A percentile compares a stretch with the other conserved stretches of the same genome.
phyloP scores from a whole-genome alignment of 1,140 invertebrate species.

The Leptoteleia sp. region DNA sequence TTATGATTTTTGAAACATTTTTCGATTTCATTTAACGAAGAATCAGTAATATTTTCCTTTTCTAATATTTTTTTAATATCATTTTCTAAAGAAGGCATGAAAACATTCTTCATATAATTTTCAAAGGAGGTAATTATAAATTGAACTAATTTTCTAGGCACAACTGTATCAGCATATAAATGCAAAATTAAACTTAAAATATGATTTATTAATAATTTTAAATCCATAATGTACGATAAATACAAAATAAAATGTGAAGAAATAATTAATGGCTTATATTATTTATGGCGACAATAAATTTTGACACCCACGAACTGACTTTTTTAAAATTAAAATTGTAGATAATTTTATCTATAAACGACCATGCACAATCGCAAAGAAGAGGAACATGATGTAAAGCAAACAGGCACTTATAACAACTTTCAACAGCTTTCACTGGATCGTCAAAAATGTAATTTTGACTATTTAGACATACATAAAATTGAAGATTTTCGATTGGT shows the following conservation, averaged over 20 bases:
- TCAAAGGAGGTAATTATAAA: not conserved
- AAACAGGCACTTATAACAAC: slow-evolving; percentile 37
- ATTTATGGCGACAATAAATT: slow-evolving; percentile 6
- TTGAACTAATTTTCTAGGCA: slow-evolving; percentile 1
- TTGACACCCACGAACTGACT: slow-evolving; percentile 10
- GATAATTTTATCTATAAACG: slow-evolving; percentile 25
- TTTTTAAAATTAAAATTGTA: slow-evolving; percentile 26
- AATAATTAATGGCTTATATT: too few species aligned
- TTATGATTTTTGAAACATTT: slow-evolving; percentile 6
- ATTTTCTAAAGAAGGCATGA: slow-evolving; percentile 9
- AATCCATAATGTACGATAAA: too few species aligned
- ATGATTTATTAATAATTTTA: too few species aligned
- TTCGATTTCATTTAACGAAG: not conserved
- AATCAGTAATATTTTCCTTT: not conserved
- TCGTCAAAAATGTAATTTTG: slow-evolving; percentile 19
- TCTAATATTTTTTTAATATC: slow-evolving; percentile 11
- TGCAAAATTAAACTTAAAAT: not conserved
- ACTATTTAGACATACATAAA: slow-evolving; percentile 22
- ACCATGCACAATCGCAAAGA: slow-evolving; percentile 39
- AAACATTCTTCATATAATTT: not conserved
- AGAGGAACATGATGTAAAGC: slow-evolving; percentile 29
- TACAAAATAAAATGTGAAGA: too few species aligned
- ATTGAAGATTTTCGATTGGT: slow-evolving; percentile 10
- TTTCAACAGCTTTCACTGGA: slow-evolving; percentile 25
- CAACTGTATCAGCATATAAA: not conserved